Percentiles rank a stretch among this genome's conserved stretches.
Evolutionary conservation across 2,888 invertebrate genomes (phyloP).

Genomic region (Pseudococcus viburni): DNA sequence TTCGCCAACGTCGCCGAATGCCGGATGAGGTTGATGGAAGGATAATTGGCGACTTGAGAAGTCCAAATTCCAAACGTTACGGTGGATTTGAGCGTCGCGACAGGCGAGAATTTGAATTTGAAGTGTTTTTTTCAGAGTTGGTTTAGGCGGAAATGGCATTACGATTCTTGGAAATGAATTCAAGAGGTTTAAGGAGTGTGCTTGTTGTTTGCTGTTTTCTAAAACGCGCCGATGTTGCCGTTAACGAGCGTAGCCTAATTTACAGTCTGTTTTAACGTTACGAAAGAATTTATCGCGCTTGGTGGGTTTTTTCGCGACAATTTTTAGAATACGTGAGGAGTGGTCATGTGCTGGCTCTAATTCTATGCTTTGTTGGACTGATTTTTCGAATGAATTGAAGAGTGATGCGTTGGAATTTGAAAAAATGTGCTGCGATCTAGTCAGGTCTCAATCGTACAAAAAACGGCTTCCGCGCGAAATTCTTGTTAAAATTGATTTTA

Average conservation of each 20-base stretch:
- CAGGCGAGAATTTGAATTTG: background rate
- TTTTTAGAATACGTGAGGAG: background rate
- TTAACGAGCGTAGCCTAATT: conserved; percentile 8
- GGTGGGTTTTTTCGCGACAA: background rate
- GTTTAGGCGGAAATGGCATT: background rate
- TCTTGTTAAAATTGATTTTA: too few species aligned
- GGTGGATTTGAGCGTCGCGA: background rate
- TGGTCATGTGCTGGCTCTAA: too few species aligned
- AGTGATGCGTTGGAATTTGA: too few species aligned
- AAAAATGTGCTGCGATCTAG: too few species aligned
- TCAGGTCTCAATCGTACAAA: too few species aligned
- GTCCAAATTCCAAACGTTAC: conserved; percentile 10
- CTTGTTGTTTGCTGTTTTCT: background rate
- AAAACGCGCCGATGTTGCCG: background rate
- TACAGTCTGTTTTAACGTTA: background rate
- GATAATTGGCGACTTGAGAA: background rate
- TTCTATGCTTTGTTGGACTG: too few species aligned
- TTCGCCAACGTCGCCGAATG: background rate
- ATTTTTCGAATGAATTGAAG: too few species aligned
- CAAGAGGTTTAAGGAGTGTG: conserved; percentile 1
- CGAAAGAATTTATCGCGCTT: background rate
- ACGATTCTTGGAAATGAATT: background rate
- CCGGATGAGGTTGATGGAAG: conserved; percentile 6
- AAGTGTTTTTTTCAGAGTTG: background rate
- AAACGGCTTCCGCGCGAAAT: too few species aligned